Conservation (phyloP, 2,113 vertebrate genomes). For the Myrmecobius fasciatus region DNA sequence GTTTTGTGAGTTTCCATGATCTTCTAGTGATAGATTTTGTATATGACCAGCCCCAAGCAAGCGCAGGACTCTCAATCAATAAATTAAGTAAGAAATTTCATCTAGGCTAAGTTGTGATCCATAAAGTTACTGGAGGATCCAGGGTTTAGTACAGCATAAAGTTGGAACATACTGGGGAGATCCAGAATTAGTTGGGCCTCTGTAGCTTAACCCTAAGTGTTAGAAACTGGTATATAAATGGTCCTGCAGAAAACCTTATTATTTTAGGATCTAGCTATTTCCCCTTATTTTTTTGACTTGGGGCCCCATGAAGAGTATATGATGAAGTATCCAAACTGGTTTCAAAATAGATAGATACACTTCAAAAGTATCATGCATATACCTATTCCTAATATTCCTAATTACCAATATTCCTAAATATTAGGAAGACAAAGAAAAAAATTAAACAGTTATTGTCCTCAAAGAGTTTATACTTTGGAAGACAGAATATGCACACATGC, state of each 20-base stretch:
- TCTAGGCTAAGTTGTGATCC: neutral
- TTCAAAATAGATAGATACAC: neutral
- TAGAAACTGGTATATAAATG: neutral
- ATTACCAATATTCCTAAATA: neutral
- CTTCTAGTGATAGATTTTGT: neutral
- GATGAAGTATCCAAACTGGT: neutral
- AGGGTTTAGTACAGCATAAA: neutral
- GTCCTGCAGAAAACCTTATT: neutral
- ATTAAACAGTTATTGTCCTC: neutral
- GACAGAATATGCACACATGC: neutral
- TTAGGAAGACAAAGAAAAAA: neutral
- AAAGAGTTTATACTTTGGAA: neutral
- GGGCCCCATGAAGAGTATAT: neutral
- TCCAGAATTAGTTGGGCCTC: neutral
- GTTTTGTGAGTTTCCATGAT: neutral
- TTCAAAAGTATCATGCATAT: neutral
- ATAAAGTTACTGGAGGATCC: neutral
- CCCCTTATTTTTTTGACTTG: neutral
- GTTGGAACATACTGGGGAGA: neutral
- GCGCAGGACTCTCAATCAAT: neutral
- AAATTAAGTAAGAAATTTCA: neutral
- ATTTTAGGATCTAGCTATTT: neutral
- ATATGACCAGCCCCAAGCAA: neutral
- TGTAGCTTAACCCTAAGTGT: neutral
- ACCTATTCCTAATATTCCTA: too few species aligned